Conservation (phyloP, 1,140 invertebrate genomes). For the Mizuhopecten yessoensis region DNA sequence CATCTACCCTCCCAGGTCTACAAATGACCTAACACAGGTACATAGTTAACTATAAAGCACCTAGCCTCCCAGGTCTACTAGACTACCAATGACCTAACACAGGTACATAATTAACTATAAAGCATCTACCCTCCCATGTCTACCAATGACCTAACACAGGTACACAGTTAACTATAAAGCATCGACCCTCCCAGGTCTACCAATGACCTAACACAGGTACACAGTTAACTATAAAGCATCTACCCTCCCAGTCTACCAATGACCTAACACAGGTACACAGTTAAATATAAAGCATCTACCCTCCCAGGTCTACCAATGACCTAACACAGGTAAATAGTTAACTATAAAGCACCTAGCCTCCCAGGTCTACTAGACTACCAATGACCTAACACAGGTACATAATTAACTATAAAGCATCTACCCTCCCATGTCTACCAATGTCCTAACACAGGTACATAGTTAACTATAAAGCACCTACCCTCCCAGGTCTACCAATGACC, state of each 20-base stretch:
- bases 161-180: neutral
- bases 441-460: neutral
- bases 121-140: neutral
- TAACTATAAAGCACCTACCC: neutral
- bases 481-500: neutral
- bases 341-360: neutral
- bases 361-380: constrained; percentile 3
- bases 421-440: neutral
- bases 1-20: neutral
- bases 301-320: neutral
- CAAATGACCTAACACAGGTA: neutral
- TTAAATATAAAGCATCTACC: neutral
- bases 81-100: constrained; percentile 1
- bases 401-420: neutral
- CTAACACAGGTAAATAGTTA: neutral
- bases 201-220: neutral
- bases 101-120: neutral
- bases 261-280: neutral
- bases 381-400: neutral
- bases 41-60: neutral
- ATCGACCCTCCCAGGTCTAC: neutral
- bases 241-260: neutral
- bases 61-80: neutral
- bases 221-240: neutral
- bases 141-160: constrained; percentile 3